Conservation (phyloP, 1,140 invertebrate species). For the Yoshiicerus persimilis region DNA sequence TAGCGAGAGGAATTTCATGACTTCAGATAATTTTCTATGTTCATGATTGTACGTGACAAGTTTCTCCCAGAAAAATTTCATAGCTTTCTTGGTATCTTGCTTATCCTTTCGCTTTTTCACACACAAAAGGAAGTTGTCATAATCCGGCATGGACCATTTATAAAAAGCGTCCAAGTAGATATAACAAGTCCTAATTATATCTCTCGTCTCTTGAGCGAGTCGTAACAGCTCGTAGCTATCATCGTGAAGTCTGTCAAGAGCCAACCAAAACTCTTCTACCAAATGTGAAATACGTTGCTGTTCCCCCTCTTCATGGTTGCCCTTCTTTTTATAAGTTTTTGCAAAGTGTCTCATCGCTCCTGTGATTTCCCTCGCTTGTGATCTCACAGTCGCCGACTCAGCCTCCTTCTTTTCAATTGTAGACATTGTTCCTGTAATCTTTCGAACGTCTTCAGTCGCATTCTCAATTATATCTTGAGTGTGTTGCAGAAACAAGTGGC, state of each 20-base stretch:
- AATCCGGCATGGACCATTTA: constrained; percentile 27
- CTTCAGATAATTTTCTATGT: not conserved
- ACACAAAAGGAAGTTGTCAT: constrained; percentile 20
- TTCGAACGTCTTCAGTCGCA: not conserved
- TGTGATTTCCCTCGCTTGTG: constrained; percentile 6
- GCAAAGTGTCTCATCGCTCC: constrained; percentile 6
- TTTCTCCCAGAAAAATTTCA: not conserved
- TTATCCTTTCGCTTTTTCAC: not conserved
- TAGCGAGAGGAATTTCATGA: constrained; percentile 11
- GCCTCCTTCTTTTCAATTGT: not conserved
- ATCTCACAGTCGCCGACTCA: not conserved
- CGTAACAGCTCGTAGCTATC: not conserved
- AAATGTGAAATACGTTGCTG: not conserved
- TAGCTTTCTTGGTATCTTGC: not conserved
- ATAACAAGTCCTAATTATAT: constrained; percentile 38
- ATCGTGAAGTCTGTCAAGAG: constrained; percentile 34
- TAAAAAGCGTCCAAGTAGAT: constrained; percentile 37
- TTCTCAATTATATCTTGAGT: not conserved
- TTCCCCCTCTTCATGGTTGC: not conserved
- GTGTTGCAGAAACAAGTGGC: not conserved
- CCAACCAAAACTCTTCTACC: constrained; percentile 29
- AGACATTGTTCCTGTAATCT: not conserved
- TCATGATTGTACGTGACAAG: not conserved
- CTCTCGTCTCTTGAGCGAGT: constrained; percentile 31
- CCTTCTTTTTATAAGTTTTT: not conserved